Evolutionary conservation across 2,797 vertebrate genomes (phyloP).

Genomic region (Poeciliopsis gracilis): DNA sequence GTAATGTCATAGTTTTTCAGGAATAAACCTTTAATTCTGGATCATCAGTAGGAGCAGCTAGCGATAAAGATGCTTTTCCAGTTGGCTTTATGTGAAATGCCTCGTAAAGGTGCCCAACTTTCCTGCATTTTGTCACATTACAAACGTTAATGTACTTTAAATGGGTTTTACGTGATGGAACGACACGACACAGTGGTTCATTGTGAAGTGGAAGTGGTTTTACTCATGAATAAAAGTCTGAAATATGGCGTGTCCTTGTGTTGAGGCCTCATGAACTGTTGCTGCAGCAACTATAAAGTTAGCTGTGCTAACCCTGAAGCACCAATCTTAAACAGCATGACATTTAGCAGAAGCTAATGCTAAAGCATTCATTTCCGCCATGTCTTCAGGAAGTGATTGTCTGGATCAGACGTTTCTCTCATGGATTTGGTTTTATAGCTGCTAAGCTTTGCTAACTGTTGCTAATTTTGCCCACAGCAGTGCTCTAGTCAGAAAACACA

Average conservation of each 20-base stretch:
- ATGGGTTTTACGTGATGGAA: not conserved
- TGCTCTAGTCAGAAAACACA: no score
- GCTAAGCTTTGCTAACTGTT: no score
- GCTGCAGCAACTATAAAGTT: not conserved
- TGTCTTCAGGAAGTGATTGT: no score
- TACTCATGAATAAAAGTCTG: not conserved
- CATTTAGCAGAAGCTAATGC: no score
- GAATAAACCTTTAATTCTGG: not conserved
- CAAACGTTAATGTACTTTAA: not conserved
- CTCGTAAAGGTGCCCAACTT: not conserved
- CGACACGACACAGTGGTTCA: not conserved
- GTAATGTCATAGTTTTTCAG: constrained; percentile 6
- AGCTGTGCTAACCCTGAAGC: not conserved
- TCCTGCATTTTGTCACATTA: not conserved
- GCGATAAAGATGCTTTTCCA: constrained; percentile 23
- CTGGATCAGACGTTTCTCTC: no score
- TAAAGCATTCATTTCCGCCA: not conserved
- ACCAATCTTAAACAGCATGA: not conserved
- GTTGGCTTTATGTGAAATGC: constrained; percentile 19
- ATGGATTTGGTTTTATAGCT: no score
- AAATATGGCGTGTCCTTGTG: not conserved
- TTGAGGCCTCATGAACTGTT: not conserved
- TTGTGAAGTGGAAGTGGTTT: not conserved
- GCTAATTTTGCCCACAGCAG: no score
- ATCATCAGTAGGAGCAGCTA: not conserved